Evolutionary conservation across 2,113 vertebrate species (phyloP).

Genomic region (Sitta europaea): DNA sequence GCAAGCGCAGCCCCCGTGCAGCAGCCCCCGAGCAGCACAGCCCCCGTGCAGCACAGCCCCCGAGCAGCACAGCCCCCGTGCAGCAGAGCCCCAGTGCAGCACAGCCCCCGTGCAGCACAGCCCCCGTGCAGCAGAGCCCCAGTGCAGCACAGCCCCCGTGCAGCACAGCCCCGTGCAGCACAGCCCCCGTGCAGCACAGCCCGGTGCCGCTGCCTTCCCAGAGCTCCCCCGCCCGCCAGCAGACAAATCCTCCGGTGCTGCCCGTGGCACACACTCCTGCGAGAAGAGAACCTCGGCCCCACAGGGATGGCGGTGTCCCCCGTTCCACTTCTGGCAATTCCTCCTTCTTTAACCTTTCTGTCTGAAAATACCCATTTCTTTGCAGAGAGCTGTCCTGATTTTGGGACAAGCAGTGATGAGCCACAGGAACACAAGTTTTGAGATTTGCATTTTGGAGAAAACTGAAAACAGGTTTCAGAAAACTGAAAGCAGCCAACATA

Average conservation of each 20-base stretch:
- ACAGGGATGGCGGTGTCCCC: rapidly evolving
- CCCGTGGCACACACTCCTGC: rapidly evolving
- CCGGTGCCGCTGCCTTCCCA: too few species aligned
- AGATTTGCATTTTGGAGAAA: background rate
- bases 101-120: too few species aligned
- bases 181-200: too few species aligned
- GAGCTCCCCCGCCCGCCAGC: too few species aligned
- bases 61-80: too few species aligned
- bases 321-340: background rate
- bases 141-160: too few species aligned
- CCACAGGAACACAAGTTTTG: background rate
- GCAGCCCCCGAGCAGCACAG: too few species aligned
- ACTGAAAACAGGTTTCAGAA: background rate
- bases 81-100: too few species aligned
- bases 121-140: too few species aligned
- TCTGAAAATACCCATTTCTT: rapidly evolving
- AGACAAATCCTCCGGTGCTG: background rate
- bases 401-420: background rate
- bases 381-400: background rate
- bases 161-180: too few species aligned
- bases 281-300: background rate
- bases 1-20: too few species aligned
- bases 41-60: too few species aligned
- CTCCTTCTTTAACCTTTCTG: background rate
- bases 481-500: background rate